Percentiles rank a stretch among this genome's conserved stretches.
These are phyloP conservation scores for Mimachlamys varia DNA, from an alignment of 2,888 invertebrate species.

Conservation along the genomic window DNA sequence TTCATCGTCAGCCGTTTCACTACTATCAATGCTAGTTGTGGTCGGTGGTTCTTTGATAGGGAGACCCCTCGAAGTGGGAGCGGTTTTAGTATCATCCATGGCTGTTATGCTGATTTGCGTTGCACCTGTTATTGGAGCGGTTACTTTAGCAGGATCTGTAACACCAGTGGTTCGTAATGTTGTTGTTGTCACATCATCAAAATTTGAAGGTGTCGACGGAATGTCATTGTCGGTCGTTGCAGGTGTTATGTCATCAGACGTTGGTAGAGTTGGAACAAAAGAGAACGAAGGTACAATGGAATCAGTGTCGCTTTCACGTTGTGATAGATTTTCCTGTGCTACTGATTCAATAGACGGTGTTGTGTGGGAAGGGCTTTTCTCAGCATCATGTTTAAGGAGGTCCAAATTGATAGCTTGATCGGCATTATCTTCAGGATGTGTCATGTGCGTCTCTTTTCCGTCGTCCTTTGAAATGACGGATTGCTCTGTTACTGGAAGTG, in stretches of 20 bases:
- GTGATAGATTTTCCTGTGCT: not conserved
- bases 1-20: not conserved
- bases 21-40: not conserved
- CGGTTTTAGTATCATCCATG: not conserved
- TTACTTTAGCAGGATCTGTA: not conserved
- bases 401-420: not conserved
- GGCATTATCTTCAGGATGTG: not conserved
- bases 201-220: not conserved
- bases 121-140: not conserved
- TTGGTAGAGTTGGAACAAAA: not conserved
- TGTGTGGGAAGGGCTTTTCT: not conserved
- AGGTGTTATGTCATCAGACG: not conserved
- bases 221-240: not conserved
- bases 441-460: not conserved
- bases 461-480: not conserved
- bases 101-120: not conserved
- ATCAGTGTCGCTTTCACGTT: not conserved
- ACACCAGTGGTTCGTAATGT: not conserved
- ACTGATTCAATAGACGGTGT: not conserved
- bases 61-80: not conserved
- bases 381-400: not conserved
- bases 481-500: not conserved
- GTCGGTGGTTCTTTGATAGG: not conserved
- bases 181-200: constrained; percentile 8
- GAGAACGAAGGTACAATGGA: not conserved